These are phyloP conservation scores for Polia nebulosa DNA, from an alignment of 2,888 invertebrate genomes.

Conservation along the genomic window DNA sequence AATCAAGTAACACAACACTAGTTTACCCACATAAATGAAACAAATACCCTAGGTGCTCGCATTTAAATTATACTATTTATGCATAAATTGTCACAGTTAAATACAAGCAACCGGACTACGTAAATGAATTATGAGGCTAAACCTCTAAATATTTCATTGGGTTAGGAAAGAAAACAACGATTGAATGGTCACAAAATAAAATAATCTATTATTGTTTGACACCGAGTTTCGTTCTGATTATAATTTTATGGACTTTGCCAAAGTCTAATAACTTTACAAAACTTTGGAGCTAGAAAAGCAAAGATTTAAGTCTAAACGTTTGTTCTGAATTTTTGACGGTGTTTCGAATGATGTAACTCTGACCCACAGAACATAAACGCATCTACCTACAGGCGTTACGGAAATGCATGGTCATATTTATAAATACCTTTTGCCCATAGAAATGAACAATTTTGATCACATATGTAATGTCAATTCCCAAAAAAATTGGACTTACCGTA, in stretches of 20 bases:
- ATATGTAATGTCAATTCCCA: too few relatives aligned
- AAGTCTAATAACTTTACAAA: background rate
- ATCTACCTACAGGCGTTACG: too few relatives aligned
- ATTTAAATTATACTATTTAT: too few relatives aligned
- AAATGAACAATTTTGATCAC: too few relatives aligned
- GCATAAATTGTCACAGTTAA: too few relatives aligned
- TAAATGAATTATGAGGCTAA: background rate
- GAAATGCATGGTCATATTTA: too few relatives aligned
- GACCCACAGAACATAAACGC: background rate
- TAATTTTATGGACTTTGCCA: slow-evolving; percentile 18
- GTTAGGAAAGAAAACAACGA: slow-evolving; percentile 20
- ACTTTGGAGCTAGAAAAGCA: background rate
- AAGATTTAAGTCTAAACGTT: background rate
- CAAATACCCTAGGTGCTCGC: too few relatives aligned
- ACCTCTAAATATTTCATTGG: background rate
- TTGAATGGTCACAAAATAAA: slow-evolving; percentile 29
- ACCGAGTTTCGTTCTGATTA: slow-evolving; percentile 2
- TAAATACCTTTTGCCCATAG: background rate
- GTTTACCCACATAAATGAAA: too few relatives aligned
- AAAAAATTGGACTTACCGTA: too few relatives aligned
- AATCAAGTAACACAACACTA: too few relatives aligned
- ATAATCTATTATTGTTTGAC: slow-evolving; percentile 31
- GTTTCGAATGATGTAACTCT: background rate
- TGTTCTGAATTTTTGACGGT: background rate
- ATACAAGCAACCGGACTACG: background rate